Conservation (phyloP, 30 jellyfish, hydroid and myxozoan genomes). For the Aurelia aurita region DNA sequence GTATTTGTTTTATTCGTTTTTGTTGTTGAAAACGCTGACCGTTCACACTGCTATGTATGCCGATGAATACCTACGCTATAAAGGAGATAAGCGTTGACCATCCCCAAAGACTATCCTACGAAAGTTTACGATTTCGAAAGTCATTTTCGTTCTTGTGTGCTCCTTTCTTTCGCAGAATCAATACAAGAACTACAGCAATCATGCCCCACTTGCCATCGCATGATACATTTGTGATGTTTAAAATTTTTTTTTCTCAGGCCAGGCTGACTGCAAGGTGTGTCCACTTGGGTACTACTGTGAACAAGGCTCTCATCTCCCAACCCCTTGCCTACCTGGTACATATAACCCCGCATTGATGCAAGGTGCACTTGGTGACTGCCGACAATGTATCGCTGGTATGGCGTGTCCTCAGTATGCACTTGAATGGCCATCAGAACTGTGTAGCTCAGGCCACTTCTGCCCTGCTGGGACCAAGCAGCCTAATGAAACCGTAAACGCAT, state of each 20-base stretch:
- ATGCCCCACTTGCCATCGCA: no score
- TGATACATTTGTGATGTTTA: no score
- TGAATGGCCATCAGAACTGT: conserved; percentile 82
- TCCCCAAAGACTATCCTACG: no score
- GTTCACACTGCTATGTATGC: no score
- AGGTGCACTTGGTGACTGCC: conserved; percentile 70
- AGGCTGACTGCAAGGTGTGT: conserved; percentile 85
- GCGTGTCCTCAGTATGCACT: conserved; percentile 96
- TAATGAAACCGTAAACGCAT: conserved; percentile 85
- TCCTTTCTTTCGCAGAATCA: no score
- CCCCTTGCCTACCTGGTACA: conserved; percentile 93
- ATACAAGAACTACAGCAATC: no score
- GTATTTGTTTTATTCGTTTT: no score
- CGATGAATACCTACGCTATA: no score
- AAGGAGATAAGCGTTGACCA: no score
- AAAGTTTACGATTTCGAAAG: no score
- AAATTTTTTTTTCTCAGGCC: conserved; percentile 51
- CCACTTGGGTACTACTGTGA: conserved; percentile 92
- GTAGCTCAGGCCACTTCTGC: conserved; percentile 98
- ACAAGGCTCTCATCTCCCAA: conserved; percentile 85
- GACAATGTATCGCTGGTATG: conserved; percentile 97
- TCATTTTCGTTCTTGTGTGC: no score
- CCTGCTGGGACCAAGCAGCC: conserved; percentile 96
- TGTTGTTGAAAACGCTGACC: no score
- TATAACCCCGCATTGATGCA: conserved; percentile 83